Evolutionary conservation across 2,113 vertebrate genomes (phyloP), one percentile per base, ranked within the genome.

Genomic region (Tragulus kanchil): DNA sequence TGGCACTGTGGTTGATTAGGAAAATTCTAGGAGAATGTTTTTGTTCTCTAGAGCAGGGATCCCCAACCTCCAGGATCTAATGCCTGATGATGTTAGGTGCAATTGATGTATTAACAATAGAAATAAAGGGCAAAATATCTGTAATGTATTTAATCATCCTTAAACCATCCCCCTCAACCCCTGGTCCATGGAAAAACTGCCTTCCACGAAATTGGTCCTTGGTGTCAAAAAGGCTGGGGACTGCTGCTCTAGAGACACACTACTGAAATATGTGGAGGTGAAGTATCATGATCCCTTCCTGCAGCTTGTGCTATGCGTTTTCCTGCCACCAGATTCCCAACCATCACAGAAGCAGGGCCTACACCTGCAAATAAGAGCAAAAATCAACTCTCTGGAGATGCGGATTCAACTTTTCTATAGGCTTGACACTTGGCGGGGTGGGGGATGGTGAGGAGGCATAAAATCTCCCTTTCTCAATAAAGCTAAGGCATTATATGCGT

Each of bases 251-350:
- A 65, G 64, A 59, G 61, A 48, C n/a, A 67, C 1, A 75, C 0
- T 81, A 61, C 11, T 89, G 58, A 94, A 92, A 75, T 85, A 81
- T 15, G 85, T 61, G 59, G 25, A 52, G 16, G 48, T 58, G 52
- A 83, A 77, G 11, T 31, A 8, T 84, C 50, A 52, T 50, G 81
- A 62, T 62, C 8, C 67, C 78, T 99, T 77, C 99, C 99, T 45
- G 99, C 99, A 42, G 99, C 99, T 98, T 99, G 99, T 95, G 99
- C 99, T 6, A 99, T 99, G n/a, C 99, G 98, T 98, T 99, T 99
- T 92, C 99, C 99, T 96, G 99, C 99, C 95, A 99, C 99, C 98
- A 99, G 98, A 98, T 99, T 99, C 26, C 99, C 99, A 83, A 99
- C 99, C 98, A 99, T 99, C 98, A 99, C 99, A 77, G 99, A 99